Evolutionary conservation across 2,797 vertebrate species (phyloP).

Genomic region (Acomys russatus): DNA sequence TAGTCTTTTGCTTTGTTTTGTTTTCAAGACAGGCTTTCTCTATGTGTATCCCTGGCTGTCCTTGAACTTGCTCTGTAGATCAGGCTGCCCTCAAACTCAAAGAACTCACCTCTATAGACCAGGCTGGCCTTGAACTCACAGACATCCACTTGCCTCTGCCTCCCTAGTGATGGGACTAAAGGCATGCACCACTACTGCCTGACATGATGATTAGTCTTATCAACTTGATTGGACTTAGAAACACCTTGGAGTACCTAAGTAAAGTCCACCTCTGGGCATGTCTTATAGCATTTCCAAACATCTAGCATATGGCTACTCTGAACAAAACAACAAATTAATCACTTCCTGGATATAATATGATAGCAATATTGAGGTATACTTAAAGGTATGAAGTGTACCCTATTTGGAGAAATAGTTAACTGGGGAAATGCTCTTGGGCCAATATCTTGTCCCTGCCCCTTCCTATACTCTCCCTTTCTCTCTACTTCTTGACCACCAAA

Average conservation of each 20-base stretch:
- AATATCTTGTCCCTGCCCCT: not conserved
- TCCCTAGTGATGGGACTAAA: not conserved
- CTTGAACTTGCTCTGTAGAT: not conserved
- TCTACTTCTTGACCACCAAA: not conserved
- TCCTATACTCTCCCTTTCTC: not conserved
- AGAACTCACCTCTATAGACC: not conserved
- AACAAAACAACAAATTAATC: conserved; percentile 10
- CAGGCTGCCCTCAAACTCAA: not conserved
- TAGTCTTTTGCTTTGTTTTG: not conserved
- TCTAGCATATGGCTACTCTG: not conserved
- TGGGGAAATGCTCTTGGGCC: not conserved
- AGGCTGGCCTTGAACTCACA: not conserved
- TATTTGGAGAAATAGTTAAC: not conserved
- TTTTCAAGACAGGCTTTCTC: not conserved
- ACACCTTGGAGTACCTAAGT: not conserved
- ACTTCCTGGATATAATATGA: not conserved
- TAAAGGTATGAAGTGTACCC: not conserved
- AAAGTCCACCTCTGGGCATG: not conserved
- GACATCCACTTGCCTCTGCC: not conserved
- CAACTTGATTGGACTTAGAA: not conserved
- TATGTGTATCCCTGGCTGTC: not conserved
- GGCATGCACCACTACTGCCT: not conserved
- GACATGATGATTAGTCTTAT: not conserved
- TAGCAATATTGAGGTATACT: not conserved
- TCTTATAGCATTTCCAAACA: not conserved